Evolutionary conservation across 2,888 invertebrate species (phyloP).

Genomic region (Apamea sordens): DNA sequence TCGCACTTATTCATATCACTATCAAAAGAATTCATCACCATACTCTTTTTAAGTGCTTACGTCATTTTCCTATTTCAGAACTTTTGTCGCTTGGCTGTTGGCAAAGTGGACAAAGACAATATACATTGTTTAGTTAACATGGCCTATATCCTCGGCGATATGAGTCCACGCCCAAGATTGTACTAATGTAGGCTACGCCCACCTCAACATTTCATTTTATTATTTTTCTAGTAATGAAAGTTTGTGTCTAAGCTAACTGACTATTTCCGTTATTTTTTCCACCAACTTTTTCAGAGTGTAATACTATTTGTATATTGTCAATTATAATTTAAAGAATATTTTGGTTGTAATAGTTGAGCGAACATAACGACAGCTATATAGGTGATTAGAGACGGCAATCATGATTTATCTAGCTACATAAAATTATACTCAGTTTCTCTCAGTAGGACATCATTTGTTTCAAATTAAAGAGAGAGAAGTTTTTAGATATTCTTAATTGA

Average conservation of each 20-base stretch:
- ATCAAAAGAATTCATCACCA: conserved; percentile 26
- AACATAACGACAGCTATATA: neutral
- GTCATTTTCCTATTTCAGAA: conserved; percentile 39
- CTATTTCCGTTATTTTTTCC: neutral
- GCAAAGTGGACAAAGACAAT: conserved; percentile 25
- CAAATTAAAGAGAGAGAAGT: no score
- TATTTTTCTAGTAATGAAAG: neutral
- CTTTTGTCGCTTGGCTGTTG: conserved; percentile 17
- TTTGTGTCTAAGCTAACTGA: neutral
- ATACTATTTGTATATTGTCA: neutral
- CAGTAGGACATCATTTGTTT: no score
- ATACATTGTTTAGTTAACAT: conserved; percentile 30
- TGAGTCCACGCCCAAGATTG: conserved; percentile 44
- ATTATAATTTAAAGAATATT: neutral
- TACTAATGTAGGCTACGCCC: conserved; percentile 52
- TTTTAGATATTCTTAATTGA: no score
- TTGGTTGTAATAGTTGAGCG: no score
- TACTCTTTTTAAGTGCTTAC: conserved; percentile 32
- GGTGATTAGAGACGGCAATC: neutral
- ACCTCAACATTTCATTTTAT: conserved; percentile 24
- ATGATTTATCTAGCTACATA: neutral
- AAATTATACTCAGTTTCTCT: no score
- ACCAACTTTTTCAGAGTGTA: neutral
- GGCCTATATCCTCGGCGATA: conserved; percentile 14
- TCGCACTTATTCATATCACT: conserved; percentile 15